Evolutionary conservation across 92 coral and sea anemone species (phyloP), one percentile per base, ranked within the genome.

Genomic region (Porites rus): DNA sequence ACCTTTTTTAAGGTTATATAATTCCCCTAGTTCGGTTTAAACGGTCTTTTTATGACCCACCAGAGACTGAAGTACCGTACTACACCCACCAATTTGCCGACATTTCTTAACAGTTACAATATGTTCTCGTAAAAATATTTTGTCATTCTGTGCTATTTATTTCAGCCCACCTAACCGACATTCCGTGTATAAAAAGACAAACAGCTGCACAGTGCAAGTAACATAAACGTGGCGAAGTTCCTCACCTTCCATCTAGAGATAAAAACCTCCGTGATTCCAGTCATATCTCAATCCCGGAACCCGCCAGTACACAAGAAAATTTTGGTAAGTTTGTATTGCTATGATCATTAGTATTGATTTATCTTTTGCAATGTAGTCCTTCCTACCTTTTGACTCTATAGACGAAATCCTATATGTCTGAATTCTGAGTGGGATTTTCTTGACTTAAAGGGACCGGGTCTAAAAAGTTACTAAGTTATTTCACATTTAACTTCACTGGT

Each of bases 81-180:
- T 25, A 25, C 28, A 1, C 28, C 87, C 46, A 78, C 78, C 86
- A 59, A 71, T 0, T 4, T 11, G 2, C 5, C 1, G 50, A 54
- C 43, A 62, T 74, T 56, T 63, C 72, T 83, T 6, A 51, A 0
- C 14, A 18, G 12, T 83, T 61, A 83, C 52, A 50, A 4, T 72
- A 83, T 22, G 24, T 83, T 21, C 74, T 13, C 65, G 79, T 64
- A 38, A 82, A 71, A 82, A 71, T 71, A 24, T 25, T 21, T 10
- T 20, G 58, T 62, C 2, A 1, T 18, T 56, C 28, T 56, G 80
- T 38, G 65, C 72, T 78, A 78, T 28, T 28, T 1, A 28, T 78
- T 78, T 31, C 64, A 2, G 72, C 46, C 38, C 51, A 72, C 43
- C 24, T 7, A 10, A 28, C 12, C 28, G 2, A 9, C 20, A 38